A percentile compares a stretch with the other conserved stretches of the same genome.
Conservation (phyloP, 1,140 invertebrate species). For the Pissodes strobi region DNA sequence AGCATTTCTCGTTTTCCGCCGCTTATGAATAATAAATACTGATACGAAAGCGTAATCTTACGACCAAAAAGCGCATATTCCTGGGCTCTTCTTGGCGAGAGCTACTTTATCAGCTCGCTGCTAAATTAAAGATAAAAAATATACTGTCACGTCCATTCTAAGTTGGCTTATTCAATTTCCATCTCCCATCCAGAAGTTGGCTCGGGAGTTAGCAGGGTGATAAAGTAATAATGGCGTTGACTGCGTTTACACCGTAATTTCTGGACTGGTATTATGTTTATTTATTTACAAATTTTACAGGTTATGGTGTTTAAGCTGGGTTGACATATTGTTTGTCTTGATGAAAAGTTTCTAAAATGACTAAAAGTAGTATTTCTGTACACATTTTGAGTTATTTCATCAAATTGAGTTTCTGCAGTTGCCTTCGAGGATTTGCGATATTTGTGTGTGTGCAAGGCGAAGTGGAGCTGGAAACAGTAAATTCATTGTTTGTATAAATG, state of each 20-base stretch:
- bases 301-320: too few relatives aligned
- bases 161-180: conserved; percentile 55
- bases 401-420: too few relatives aligned
- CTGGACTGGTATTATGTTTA: too few relatives aligned
- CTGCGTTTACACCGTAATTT: conserved; percentile 8
- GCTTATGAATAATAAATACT: conserved; percentile 56
- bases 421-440: too few relatives aligned
- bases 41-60: conserved; percentile 53
- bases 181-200: conserved; percentile 35
- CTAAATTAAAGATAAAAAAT: conserved; percentile 58
- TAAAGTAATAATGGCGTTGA: conserved; percentile 21
- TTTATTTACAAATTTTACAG: too few relatives aligned
- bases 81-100: conserved; percentile 40
- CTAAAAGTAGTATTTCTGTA: too few relatives aligned
- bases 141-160: conserved; percentile 54
- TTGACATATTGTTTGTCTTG: too few relatives aligned
- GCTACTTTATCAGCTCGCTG: conserved; percentile 53
- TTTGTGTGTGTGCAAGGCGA: too few relatives aligned
- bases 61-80: conserved; percentile 47
- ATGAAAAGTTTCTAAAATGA: too few relatives aligned
- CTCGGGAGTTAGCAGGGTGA: conserved; percentile 19
- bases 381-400: too few relatives aligned
- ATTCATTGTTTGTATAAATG: too few relatives aligned
- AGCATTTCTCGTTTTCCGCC: conserved; percentile 51
- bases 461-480: too few relatives aligned